These are phyloP conservation scores for Vidua macroura DNA, from an alignment of 2,113 vertebrate species.

Conservation along the genomic window DNA sequence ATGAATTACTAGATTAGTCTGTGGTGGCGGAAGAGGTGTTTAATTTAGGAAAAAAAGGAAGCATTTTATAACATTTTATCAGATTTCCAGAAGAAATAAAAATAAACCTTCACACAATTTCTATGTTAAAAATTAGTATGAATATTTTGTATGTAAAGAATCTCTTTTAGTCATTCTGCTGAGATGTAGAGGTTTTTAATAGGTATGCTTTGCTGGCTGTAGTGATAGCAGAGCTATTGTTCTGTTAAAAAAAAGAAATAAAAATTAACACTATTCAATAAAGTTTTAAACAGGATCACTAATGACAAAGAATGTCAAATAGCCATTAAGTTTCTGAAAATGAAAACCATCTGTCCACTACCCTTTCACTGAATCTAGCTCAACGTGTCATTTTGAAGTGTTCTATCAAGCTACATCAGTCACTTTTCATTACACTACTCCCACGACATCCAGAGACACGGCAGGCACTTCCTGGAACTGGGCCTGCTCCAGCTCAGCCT, in stretches of 20 bases:
- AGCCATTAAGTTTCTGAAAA: slow-evolving; percentile 8
- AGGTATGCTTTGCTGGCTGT: neutral
- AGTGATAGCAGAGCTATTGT: neutral
- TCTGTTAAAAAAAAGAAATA: neutral
- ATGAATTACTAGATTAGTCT: neutral
- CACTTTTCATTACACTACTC: neutral
- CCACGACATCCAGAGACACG: neutral
- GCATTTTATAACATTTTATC: neutral
- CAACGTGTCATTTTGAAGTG: neutral
- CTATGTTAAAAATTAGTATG: neutral
- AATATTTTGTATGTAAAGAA: neutral
- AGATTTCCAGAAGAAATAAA: neutral
- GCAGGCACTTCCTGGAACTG: neutral
- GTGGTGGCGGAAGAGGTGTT: rapidly evolving
- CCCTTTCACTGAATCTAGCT: slow-evolving; percentile 10
- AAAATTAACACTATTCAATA: neutral
- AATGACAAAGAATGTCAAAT: neutral
- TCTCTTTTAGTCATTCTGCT: neutral
- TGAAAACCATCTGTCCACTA: slow-evolving; percentile 31
- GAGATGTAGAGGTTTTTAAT: neutral
- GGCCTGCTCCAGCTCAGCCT: neutral
- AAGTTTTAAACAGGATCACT: slow-evolving; percentile 1
- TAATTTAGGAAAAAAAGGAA: neutral
- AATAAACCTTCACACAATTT: neutral
- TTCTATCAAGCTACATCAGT: slow-evolving; percentile 36